Percentiles rank a stretch among this genome's conserved stretches.
These are phyloP conservation scores for Rhagophthalmus giganteus DNA, from an alignment of 2,888 invertebrate genomes.

Conservation along the genomic window DNA sequence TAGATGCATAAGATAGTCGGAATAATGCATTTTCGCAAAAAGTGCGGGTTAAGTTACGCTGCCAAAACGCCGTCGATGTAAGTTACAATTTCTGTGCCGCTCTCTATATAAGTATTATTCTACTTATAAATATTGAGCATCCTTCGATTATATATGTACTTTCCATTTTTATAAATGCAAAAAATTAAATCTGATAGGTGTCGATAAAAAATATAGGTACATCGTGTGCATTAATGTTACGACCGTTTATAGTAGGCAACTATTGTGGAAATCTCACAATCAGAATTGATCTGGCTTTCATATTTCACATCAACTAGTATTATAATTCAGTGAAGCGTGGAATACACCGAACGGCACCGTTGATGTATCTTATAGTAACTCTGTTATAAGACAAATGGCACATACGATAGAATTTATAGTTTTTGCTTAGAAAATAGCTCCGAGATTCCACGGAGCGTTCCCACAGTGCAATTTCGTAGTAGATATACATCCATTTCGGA, in stretches of 20 bases:
- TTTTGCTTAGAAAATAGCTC: slow-evolving; percentile 20
- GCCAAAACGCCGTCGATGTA: no score
- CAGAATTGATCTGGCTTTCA: background rate
- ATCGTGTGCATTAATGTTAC: background rate
- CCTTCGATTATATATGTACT: no score
- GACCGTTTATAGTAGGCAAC: background rate
- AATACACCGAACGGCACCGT: slow-evolving; percentile 18
- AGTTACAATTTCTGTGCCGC: no score
- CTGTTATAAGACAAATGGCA: slow-evolving; percentile 25
- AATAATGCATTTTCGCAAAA: no score
- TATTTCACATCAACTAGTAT: slow-evolving; percentile 24
- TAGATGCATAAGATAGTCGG: no score
- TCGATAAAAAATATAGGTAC: background rate
- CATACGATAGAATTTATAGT: slow-evolving; percentile 23
- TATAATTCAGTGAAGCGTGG: slow-evolving; percentile 24
- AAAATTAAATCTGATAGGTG: background rate
- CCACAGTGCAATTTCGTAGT: slow-evolving; percentile 27
- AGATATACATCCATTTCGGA: background rate
- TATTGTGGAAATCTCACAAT: background rate
- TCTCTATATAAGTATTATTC: no score
- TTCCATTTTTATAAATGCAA: no score
- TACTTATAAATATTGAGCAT: no score
- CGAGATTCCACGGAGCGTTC: slow-evolving; percentile 16
- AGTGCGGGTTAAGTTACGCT: no score
- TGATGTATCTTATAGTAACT: slow-evolving; percentile 21